Evolutionary conservation across 2,113 vertebrate species (phyloP), one percentile per base, ranked within the genome.

Genomic region (Notarius quadriscutis): DNA sequence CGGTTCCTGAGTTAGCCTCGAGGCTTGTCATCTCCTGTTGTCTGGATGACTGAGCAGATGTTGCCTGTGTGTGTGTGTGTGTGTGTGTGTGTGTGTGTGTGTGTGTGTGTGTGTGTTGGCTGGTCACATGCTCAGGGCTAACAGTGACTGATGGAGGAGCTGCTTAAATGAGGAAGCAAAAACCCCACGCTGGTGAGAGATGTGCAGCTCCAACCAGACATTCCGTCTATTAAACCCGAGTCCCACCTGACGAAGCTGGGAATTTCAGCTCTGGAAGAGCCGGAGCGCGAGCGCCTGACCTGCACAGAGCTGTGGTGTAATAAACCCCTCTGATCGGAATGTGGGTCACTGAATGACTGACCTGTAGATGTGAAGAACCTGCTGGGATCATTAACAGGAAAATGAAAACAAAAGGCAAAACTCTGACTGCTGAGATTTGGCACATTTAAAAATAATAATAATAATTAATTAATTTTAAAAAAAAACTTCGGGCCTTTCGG

Each of bases 1-100:
- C 83, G 57, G 53, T 84, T 84, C 83, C 94, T 90, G 93, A 88
- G 90, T 93, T 93, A 93, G 93, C 94, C 95, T 92, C 90, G 89
- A 92, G 93, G 92, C 92, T 88, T 93, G 94, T 94, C 94, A 93
- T 87, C 92, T 95, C 92, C 90, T 89, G 93, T 95, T 94, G 93
- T 94, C 89, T 81, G 93, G 93, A 93, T 93, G 93, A 92, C 90
- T 93, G 94, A 94, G 91, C 94, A 94, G 87, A 91, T 90, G 51
- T 87, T 88, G 89, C 89, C 57, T 84, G 91, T 85, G 84, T n/a
- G n/a, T 67, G 57, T 30, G 81, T 25, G 55, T 90, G 78, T 89
- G 90, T 91, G 93, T 84, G 51, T 92, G 91, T 91, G 92, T 83
- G 51, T 92, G 91, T 88, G 92, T 87, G 84, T 51, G 63, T 27